Conservation (phyloP, 2,888 invertebrate species). For the Coenonympha glycerion region DNA sequence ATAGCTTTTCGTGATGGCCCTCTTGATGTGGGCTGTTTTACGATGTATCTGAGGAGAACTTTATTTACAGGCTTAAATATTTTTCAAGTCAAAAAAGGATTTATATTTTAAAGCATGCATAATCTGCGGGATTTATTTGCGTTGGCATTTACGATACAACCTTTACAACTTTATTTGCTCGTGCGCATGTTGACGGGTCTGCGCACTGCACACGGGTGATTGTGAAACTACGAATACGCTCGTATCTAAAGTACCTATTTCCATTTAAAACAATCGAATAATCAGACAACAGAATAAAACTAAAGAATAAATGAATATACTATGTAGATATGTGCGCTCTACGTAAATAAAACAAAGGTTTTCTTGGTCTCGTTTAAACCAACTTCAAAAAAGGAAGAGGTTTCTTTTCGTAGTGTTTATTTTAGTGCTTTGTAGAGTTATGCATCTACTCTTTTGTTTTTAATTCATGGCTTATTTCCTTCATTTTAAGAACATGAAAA, state of each 20-base stretch:
- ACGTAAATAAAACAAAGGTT: too few species aligned
- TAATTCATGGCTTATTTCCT: too few species aligned
- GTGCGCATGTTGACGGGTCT: background rate
- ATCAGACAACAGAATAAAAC: background rate
- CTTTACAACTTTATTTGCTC: constrained; percentile 16
- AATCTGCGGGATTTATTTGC: constrained; percentile 17
- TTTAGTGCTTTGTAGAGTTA: too few species aligned
- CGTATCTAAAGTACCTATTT: background rate
- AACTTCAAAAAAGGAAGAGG: too few species aligned
- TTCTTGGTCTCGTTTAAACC: too few species aligned
- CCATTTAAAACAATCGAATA: background rate
- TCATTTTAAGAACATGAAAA: too few species aligned
- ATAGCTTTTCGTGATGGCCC: background rate
- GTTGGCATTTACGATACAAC: constrained; percentile 16
- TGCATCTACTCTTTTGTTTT: too few species aligned
- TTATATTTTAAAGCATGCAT: constrained; percentile 13
- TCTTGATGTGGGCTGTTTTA: constrained; percentile 9
- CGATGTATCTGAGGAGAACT: constrained; percentile 11
- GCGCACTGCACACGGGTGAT: constrained; percentile 1
- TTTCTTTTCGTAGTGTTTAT: too few species aligned
- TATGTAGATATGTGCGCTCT: too few species aligned
- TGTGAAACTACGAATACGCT: constrained; percentile 8
- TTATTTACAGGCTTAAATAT: constrained; percentile 17
- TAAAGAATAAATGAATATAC: background rate
- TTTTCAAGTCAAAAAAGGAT: constrained; percentile 14